Evolutionary conservation across 2,888 invertebrate genomes (phyloP).

Genomic region (Hydrotaea diabolus): DNA sequence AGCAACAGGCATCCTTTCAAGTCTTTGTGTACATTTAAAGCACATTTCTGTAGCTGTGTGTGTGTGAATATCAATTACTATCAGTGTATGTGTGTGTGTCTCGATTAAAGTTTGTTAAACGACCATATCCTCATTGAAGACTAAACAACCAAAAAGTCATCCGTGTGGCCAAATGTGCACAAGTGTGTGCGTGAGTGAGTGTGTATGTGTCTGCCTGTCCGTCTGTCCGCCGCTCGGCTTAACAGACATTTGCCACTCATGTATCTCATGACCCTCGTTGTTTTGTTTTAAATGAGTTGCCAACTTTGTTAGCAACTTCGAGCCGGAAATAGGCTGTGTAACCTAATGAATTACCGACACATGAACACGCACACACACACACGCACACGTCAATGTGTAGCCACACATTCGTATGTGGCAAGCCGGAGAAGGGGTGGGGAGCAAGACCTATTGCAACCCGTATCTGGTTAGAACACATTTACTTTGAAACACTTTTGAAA

Average conservation of each 20-base stretch:
- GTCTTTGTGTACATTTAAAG: not conserved
- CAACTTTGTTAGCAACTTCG: slow-evolving; percentile 31
- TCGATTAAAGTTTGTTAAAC: slow-evolving; percentile 12
- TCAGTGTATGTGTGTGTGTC: not conserved
- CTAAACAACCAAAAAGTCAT: slow-evolving; percentile 36
- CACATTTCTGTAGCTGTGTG: not conserved
- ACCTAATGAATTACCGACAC: slow-evolving; percentile 32
- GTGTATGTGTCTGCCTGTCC: too few species aligned
- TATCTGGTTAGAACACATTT: slow-evolving; percentile 14
- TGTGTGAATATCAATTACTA: too few species aligned
- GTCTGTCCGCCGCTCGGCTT: too few species aligned
- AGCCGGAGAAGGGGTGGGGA: too few species aligned
- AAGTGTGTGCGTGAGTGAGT: too few species aligned
- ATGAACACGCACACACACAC: too few species aligned
- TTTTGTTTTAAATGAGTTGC: slow-evolving; percentile 30
- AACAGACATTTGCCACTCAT: not conserved
- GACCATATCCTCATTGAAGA: slow-evolving; percentile 27
- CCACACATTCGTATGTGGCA: not conserved
- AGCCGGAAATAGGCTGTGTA: slow-evolving; percentile 31
- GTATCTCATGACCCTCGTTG: slow-evolving; percentile 15
- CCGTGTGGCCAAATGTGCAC: not conserved
- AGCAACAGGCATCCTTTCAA: slow-evolving; percentile 22
- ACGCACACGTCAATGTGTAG: too few species aligned
- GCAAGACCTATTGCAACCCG: not conserved
- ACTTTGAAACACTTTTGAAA: not conserved